Evolutionary conservation across 1,140 invertebrate species (phyloP).

Genomic region (Batillaria attramentaria): DNA sequence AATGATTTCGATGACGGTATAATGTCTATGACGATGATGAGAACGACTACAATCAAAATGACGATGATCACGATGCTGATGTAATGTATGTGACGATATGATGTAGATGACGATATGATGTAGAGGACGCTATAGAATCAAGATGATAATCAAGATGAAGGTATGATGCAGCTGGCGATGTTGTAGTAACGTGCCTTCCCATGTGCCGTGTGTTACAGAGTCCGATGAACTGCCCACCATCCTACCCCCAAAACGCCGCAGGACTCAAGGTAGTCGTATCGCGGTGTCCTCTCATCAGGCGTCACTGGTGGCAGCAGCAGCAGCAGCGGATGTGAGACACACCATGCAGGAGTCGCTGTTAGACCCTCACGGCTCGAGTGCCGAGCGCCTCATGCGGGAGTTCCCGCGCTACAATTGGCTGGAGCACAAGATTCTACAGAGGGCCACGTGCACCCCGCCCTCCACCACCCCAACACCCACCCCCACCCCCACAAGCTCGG

Average conservation of each 20-base stretch:
- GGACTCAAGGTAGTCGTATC: conserved; percentile 17
- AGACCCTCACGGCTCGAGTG: conserved; percentile 24
- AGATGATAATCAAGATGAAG: too few relatives aligned
- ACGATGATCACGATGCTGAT: too few relatives aligned
- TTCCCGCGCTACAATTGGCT: conserved; percentile 50
- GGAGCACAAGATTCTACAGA: conserved; percentile 44
- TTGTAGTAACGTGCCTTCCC: too few relatives aligned
- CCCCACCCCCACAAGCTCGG: not conserved
- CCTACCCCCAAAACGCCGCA: conserved; percentile 37
- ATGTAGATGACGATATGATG: too few relatives aligned
- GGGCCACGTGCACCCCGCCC: not conserved
- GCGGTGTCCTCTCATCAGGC: not conserved
- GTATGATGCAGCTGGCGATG: too few relatives aligned
- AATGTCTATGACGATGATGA: too few relatives aligned
- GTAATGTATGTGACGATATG: too few relatives aligned
- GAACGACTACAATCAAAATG: too few relatives aligned
- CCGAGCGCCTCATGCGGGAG: conserved; percentile 45
- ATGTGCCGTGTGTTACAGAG: conserved; percentile 28
- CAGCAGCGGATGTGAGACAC: not conserved
- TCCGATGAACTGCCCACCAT: conserved; percentile 38
- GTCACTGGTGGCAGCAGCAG: too few relatives aligned
- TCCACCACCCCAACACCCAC: not conserved
- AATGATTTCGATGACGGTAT: too few relatives aligned
- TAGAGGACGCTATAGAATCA: too few relatives aligned
- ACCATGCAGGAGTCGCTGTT: conserved; percentile 22